phyloP scores from a whole-genome alignment of 2,113 vertebrate genomes.

The Spilogale gracilis region DNA sequence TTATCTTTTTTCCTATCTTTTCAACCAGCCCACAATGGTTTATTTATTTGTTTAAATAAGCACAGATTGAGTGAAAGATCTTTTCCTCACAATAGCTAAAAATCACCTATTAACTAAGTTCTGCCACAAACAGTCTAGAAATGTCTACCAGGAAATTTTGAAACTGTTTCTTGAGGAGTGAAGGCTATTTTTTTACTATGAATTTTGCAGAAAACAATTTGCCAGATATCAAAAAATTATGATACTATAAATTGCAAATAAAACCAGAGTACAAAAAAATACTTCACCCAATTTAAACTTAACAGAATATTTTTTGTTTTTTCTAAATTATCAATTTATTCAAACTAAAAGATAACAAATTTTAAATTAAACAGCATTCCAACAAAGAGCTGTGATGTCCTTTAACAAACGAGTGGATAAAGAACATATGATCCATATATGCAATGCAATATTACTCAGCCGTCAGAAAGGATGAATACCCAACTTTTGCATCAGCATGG shows the following conservation, averaged over 20 bases:
- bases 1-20: not conserved
- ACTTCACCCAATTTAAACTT: not conserved
- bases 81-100: not conserved
- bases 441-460: too few relatives aligned
- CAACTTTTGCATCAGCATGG: too few relatives aligned
- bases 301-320: not conserved
- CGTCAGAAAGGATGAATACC: too few relatives aligned
- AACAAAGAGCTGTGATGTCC: not conserved
- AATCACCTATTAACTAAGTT: not conserved
- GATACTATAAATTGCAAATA: conserved; percentile 41
- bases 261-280: conserved; percentile 26
- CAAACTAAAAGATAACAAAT: not conserved
- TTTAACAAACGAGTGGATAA: too few relatives aligned
- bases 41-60: conserved; percentile 21
- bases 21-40: not conserved
- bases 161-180: not conserved
- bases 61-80: not conserved
- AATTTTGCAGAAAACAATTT: conserved; percentile 40
- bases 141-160: not conserved
- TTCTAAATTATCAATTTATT: not conserved
- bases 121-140: conserved; percentile 19
- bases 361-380: conserved; percentile 50
- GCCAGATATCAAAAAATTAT: not conserved
- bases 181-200: conserved; percentile 13
- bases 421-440: too few relatives aligned